Conservation (phyloP, 1,140 invertebrate genomes). For the Drosophila mayri region DNA sequence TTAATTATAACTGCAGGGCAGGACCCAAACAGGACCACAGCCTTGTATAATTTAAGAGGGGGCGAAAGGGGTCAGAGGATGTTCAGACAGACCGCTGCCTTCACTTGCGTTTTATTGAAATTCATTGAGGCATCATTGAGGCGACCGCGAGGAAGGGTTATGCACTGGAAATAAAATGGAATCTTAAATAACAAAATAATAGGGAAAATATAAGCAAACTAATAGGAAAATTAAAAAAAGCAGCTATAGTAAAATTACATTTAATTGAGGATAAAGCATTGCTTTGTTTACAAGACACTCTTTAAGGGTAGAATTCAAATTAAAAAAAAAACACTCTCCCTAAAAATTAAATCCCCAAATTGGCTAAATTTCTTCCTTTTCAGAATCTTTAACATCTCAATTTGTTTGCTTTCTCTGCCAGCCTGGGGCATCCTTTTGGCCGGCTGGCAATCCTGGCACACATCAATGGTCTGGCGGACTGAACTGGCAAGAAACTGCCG, state of each 20-base stretch:
- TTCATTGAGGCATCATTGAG: slow-evolving; percentile 44
- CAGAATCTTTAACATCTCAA: not conserved
- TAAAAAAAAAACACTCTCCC: not conserved
- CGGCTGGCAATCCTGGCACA: slow-evolving; percentile 5
- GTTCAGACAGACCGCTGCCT: slow-evolving; percentile 25
- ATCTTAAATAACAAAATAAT: not conserved
- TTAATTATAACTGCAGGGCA: slow-evolving; percentile 68
- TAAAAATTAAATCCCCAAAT: not conserved
- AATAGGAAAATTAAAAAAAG: not conserved
- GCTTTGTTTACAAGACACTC: not conserved
- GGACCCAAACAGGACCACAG: slow-evolving; percentile 15
- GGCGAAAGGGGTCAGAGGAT: slow-evolving; percentile 24
- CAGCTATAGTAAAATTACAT: too few relatives aligned
- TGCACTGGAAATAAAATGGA: slow-evolving; percentile 4
- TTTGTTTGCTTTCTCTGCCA: slow-evolving; percentile 3
- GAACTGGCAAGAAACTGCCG: slow-evolving; percentile 35
- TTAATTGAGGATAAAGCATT: not conserved
- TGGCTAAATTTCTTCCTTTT: not conserved
- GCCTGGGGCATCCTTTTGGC: not conserved
- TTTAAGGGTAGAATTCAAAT: not conserved
- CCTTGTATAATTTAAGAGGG: slow-evolving; percentile 23
- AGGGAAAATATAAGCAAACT: not conserved
- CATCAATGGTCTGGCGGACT: slow-evolving; percentile 22
- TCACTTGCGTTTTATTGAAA: slow-evolving; percentile 54
- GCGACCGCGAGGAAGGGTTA: not conserved